Conservation (phyloP, 2,113 vertebrate species). For the Podarcis cretensis region DNA sequence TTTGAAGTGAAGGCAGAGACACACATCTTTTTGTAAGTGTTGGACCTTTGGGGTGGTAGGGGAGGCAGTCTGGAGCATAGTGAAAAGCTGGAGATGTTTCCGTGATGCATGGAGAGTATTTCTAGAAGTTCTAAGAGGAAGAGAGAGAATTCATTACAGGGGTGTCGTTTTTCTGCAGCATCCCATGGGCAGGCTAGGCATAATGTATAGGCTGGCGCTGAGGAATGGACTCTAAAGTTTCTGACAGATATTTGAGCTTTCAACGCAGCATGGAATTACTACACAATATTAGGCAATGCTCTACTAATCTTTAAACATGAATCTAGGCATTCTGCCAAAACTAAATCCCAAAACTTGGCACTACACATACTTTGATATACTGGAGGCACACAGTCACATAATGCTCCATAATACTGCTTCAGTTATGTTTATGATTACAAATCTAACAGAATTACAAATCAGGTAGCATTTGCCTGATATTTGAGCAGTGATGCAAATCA, state of each 20-base stretch:
- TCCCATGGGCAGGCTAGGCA: neutral
- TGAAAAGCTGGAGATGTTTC: neutral
- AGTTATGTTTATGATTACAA: slow-evolving; percentile 49
- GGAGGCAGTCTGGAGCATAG: neutral
- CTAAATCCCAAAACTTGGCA: slow-evolving; percentile 4
- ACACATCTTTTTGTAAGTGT: neutral
- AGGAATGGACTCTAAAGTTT: neutral
- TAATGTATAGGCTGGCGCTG: neutral
- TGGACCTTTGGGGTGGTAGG: neutral
- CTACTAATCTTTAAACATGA: slow-evolving; percentile 18
- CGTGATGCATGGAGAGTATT: neutral
- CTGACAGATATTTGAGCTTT: neutral
- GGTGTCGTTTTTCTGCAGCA: neutral
- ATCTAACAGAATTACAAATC: slow-evolving; percentile 52
- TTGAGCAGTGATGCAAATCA: slow-evolving; percentile 51
- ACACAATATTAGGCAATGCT: neutral
- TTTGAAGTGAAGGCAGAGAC: neutral
- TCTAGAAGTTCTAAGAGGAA: neutral
- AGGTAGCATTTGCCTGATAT: slow-evolving; percentile 48
- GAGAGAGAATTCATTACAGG: neutral
- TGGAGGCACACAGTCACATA: neutral
- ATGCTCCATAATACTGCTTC: neutral
- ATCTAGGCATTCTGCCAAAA: neutral
- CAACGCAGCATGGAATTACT: neutral
- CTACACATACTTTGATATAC: neutral